Evolutionary conservation across 1,140 invertebrate genomes (phyloP).

Genomic region (Manduca sexta): DNA sequence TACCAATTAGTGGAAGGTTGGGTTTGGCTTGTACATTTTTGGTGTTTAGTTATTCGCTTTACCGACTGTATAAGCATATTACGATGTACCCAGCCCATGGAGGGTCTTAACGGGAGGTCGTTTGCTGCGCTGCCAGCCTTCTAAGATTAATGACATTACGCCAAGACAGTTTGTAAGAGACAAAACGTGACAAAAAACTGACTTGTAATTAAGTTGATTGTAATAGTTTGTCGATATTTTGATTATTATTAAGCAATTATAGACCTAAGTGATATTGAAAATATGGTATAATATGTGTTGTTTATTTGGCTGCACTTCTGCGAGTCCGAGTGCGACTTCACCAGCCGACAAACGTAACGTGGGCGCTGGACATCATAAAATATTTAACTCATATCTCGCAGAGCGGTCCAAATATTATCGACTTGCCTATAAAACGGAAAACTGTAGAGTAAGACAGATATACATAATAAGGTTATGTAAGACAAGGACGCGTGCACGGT

Average conservation of each 20-base stretch:
- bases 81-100: conserved; percentile 50
- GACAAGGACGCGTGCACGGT: conserved; percentile 37
- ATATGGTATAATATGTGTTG: background rate
- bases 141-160: conserved; percentile 68
- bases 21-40: conserved; percentile 38
- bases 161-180: conserved; percentile 61
- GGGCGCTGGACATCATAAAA: conserved; percentile 59
- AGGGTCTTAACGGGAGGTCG: conserved; percentile 66
- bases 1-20: conserved; percentile 53
- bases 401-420: conserved; percentile 62
- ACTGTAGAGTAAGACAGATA: conserved; percentile 37
- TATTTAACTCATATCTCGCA: conserved; percentile 61
- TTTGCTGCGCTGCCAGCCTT: conserved; percentile 66
- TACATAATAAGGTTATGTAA: conserved; percentile 30
- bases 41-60: conserved; percentile 51
- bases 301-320: background rate
- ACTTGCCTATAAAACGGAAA: conserved; percentile 57
- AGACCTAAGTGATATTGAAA: no score
- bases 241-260: no score
- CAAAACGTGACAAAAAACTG: conserved; percentile 55
- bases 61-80: conserved; percentile 56
- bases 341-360: conserved; percentile 23
- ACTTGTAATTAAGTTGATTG: conserved; percentile 54
- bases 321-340: background rate
- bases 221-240: no score